Evolutionary conservation across 2,888 invertebrate species (phyloP).

Genomic region (Agrotis ipsilon): DNA sequence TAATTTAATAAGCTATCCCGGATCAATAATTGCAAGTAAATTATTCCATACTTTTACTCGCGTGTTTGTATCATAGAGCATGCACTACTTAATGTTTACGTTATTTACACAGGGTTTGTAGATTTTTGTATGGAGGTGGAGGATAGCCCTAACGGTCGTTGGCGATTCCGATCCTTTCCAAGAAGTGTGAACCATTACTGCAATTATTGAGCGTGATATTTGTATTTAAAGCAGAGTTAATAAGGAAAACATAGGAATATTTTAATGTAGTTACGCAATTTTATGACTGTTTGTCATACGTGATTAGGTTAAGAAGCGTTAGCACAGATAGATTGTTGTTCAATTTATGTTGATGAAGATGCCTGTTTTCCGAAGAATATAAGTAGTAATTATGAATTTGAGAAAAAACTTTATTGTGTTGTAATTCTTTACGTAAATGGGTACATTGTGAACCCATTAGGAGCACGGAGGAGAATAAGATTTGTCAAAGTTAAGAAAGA

Average conservation of each 20-base stretch:
- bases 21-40: no score
- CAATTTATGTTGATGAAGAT: conserved; percentile 1
- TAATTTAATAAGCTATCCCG: no score
- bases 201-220: background rate
- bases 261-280: conserved; percentile 1
- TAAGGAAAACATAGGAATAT: background rate
- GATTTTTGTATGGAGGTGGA: no score
- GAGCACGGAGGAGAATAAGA: background rate
- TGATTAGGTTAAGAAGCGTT: conserved; percentile 9
- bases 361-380: background rate
- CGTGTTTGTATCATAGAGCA: no score
- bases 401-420: background rate
- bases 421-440: no score
- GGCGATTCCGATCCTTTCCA: no score
- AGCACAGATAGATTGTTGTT: conserved; percentile 3
- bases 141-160: no score
- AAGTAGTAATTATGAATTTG: background rate
- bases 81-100: no score
- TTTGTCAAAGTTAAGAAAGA: background rate
- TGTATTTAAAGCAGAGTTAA: conserved; percentile 11
- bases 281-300: conserved; percentile 6
- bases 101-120: no score
- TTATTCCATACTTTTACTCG: no score
- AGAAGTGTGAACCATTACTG: conserved; percentile 6
- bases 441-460: no score